Base-by-base conservation (phyloP, 2,888 invertebrate genomes). In the Brenthis ino region DNA sequence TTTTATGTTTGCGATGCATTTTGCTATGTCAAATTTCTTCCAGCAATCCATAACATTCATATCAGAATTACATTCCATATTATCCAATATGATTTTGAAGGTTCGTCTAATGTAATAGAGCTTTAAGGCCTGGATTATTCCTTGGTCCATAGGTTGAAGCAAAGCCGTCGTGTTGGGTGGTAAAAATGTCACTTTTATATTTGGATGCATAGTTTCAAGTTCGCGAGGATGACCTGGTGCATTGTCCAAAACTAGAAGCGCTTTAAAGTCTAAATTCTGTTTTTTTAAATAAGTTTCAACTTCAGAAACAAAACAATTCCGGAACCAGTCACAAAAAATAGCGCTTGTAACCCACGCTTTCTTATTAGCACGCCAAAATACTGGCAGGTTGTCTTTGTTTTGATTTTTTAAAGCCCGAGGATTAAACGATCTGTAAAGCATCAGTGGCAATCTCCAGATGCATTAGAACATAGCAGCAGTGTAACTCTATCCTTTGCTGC, bases 131-230 rank as follows among this genome's bases (percentile, higher is more conserved):
- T 75, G 72, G 65, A 76, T 76, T 73, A 77, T 74, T 68, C 75
- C 74, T 76, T 76, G 76, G 71, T 76, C 74, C 75, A 75, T 74
- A 69, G 75, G 74, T 76, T 77, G 75, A 73, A 78, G 75, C 69
- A 77, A 75, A 73, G 75, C 69, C 68, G 74, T 76, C 68, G 70
- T 73, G 58, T 76, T 74, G 28, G 74, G 71, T 63, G 74, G 75
- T 71, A 74, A 73, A 73, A 76, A 74, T 67, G 64, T 60, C 16
- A 74, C 72, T 68, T 71, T 72, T 55, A 76, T 69, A 67, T 72
- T 68, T 64, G 71, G 71, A 69, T 77, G 71, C 71, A 72, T 72
- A 69, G 68, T 69, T 73, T 74, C 71, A 72, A 75, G 69, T 69
- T 73, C 72, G 67, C 70, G 67, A 67, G 72, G 72, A 75, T 74